These are phyloP conservation scores for Numenius arquata DNA, from an alignment of 2,113 vertebrate genomes.

Conservation along the genomic window DNA sequence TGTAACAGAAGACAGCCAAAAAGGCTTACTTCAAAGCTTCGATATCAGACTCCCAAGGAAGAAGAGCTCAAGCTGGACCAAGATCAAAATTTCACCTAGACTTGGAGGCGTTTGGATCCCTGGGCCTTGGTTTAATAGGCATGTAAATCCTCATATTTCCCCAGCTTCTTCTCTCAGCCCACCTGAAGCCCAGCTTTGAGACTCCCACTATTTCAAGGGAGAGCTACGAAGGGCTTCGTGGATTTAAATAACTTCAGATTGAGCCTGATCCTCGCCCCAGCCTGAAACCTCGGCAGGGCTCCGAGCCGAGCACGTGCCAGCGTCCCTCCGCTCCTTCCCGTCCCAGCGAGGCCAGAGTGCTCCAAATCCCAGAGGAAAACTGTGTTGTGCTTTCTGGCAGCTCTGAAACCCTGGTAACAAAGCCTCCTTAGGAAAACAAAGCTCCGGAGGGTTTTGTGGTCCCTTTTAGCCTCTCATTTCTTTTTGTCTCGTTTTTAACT, in stretches of 20 bases:
- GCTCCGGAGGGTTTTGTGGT: background rate
- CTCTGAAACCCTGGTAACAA: background rate
- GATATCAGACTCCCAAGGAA: background rate
- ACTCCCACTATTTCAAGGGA: background rate
- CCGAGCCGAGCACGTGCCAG: background rate
- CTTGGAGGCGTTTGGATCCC: background rate
- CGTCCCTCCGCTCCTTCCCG: background rate
- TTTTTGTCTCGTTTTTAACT: background rate
- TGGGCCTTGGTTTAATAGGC: background rate
- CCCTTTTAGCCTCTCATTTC: background rate
- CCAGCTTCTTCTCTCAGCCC: background rate
- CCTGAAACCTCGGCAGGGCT: background rate
- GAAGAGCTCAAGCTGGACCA: background rate
- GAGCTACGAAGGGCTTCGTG: background rate
- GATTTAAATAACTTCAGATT: background rate
- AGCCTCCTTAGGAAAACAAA: background rate
- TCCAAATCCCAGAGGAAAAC: background rate
- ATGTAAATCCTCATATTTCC: background rate
- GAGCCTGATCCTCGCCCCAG: rapidly evolving
- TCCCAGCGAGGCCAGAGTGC: background rate
- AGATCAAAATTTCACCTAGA: background rate
- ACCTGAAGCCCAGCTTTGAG: background rate
- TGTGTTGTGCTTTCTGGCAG: background rate
- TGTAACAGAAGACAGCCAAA: background rate
- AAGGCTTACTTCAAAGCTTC: background rate